Evolutionary conservation across 2,797 vertebrate species (phyloP).

Genomic region (Lagorchestes hirsutus): DNA sequence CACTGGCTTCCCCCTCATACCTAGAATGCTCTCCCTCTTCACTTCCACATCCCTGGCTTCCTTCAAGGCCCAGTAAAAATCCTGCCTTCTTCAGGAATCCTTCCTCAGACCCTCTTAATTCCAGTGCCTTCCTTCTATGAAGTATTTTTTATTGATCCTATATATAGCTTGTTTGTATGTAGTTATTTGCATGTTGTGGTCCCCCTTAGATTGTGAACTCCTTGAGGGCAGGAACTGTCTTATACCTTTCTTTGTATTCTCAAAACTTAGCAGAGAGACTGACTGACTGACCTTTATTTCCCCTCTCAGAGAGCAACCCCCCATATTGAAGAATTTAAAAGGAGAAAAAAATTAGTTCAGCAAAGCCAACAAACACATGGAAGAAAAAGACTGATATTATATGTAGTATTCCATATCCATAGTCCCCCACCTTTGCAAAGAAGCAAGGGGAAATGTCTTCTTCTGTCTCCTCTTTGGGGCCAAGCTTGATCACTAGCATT

Average conservation of each 20-base stretch:
- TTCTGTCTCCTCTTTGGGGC: not conserved
- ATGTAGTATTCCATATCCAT: not conserved
- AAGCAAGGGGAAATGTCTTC: not conserved
- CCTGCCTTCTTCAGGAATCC: not conserved
- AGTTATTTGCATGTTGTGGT: not conserved
- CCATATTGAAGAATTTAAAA: not conserved
- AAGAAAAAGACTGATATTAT: not conserved
- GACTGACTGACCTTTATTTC: not conserved
- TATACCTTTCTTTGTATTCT: not conserved
- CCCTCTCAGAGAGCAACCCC: not conserved
- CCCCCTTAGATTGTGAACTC: not conserved
- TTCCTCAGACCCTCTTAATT: not conserved
- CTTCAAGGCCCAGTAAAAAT: not conserved
- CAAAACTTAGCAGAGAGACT: not conserved
- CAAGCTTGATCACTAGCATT: not conserved
- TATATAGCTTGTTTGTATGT: not conserved
- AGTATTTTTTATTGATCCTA: not conserved
- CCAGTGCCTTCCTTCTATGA: not conserved
- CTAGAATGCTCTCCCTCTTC: not conserved
- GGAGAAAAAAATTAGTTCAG: not conserved
- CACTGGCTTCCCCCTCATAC: not conserved
- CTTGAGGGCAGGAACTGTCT: not conserved
- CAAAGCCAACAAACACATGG: not conserved
- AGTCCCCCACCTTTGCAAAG: not conserved
- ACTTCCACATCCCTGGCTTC: not conserved